These are phyloP conservation scores for Drosophila simulans DNA, from an alignment of 1,140 invertebrate genomes.

Conservation along the genomic window DNA sequence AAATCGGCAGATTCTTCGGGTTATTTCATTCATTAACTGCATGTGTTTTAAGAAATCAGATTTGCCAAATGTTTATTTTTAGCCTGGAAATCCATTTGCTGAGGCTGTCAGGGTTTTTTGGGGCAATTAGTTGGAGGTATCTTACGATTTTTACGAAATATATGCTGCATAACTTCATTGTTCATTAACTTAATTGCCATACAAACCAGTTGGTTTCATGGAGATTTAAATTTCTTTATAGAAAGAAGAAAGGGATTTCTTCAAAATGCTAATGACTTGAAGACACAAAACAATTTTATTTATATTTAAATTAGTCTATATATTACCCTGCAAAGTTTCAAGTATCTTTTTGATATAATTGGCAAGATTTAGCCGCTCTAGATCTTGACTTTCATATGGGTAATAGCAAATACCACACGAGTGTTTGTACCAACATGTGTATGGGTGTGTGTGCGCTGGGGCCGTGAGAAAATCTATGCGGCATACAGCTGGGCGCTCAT, in stretches of 20 bases:
- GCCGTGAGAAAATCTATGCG: slow-evolving; percentile 80
- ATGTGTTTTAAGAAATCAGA: slow-evolving; percentile 12
- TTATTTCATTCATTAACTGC: slow-evolving; percentile 37
- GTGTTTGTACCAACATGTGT: background rate
- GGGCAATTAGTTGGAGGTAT: slow-evolving; percentile 4
- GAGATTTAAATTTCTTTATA: no score
- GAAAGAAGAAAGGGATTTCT: no score
- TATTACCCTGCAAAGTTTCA: background rate
- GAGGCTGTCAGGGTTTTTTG: background rate
- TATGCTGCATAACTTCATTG: background rate
- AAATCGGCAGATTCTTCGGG: slow-evolving; percentile 2
- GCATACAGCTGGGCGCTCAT: slow-evolving; percentile 81
- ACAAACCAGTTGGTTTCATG: no score
- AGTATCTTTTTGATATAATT: background rate
- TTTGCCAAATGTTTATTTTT: slow-evolving; percentile 14
- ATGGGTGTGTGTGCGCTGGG: slow-evolving; percentile 31
- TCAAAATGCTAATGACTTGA: no score
- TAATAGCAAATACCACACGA: background rate
- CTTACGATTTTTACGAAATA: background rate
- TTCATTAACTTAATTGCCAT: background rate
- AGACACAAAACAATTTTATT: no score
- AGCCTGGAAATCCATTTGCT: slow-evolving; percentile 12
- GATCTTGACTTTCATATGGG: background rate
- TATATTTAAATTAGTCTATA: background rate
- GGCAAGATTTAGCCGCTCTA: background rate